Base-by-base conservation (phyloP, 2,888 invertebrate genomes). In the Pherbina coryleti region DNA sequence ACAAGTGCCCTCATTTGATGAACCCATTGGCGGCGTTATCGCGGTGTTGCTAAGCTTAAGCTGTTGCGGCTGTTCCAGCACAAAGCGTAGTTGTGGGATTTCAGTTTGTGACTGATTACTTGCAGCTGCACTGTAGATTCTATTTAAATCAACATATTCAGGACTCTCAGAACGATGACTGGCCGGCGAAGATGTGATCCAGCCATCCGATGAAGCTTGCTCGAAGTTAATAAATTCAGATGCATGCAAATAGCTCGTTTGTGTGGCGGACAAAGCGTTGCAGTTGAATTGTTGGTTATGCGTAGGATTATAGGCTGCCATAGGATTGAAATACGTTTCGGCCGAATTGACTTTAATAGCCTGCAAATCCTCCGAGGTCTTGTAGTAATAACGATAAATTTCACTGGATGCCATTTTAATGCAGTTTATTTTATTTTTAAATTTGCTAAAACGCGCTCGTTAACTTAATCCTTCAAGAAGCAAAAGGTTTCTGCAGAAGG, bases 141-240 rank as follows among this genome's bases (percentile, higher is more conserved):
- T 84, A 80, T 87, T 89, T 44, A 90, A 81, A 81, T 90, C 89
- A 67, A 90, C 87, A 79, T 89, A 90, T 79, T 90, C 90, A 37
- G 90, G 90, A 83, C 89, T 90, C 51, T 89, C 88, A 11, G 90
- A 90, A 1, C 90, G 89, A 82, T 89, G 89, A 70, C 90, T 90
- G 11, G 88, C 87, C 34, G 90, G 90, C 55, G 89, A 90, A 0
- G 90, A 89, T 8, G 89, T 88, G 79, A 89, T 86, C 90, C 90
- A 90, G 73, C 90, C 90, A 83, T 90, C 90, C 3, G 90, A 90
- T 37, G 88, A 90, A 70, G 89, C 87, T 77, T 89, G 89, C 81
- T 88, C 88, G 62, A 88, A 88, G n/a, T 84, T 86, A 72, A 89
- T 86, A 80, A 88, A 89, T 64, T 89, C 89, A 78, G 87, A 85